These are phyloP conservation scores for Pavo muticus DNA, from an alignment of 2,113 vertebrate genomes.

Conservation along the genomic window DNA sequence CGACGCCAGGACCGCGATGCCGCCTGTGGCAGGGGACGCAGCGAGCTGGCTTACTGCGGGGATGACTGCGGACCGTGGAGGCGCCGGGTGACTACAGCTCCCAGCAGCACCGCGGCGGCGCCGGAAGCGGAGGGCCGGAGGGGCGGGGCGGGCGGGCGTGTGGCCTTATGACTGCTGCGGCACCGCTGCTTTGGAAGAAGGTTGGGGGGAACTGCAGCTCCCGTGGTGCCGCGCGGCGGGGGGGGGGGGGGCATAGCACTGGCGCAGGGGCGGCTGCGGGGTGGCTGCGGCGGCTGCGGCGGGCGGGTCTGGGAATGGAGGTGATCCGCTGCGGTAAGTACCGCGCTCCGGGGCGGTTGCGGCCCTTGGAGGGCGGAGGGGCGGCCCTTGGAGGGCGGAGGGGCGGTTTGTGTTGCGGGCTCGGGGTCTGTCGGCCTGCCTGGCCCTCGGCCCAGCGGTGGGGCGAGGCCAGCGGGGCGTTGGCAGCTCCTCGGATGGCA, in stretches of 20 bases:
- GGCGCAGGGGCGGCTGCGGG: neutral
- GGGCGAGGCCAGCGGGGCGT: too few species aligned
- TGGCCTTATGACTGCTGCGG: too few species aligned
- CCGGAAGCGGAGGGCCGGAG: too few species aligned
- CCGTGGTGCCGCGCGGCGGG: neutral
- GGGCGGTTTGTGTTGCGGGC: too few species aligned
- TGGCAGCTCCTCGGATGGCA: too few species aligned
- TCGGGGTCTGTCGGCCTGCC: too few species aligned
- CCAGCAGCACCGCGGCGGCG: neutral
- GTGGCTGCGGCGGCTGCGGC: conserved; percentile 21
- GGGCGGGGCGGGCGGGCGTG: too few species aligned
- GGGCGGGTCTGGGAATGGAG: neutral
- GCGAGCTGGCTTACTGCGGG: rapidly evolving
- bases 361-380: neutral
- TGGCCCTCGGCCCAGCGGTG: too few species aligned
- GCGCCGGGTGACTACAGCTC: neutral
- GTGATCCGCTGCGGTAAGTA: neutral
- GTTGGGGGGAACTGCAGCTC: neutral
- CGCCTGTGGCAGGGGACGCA: too few species aligned
- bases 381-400: neutral
- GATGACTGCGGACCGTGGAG: neutral
- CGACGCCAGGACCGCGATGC: neutral
- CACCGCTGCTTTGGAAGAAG: neutral
- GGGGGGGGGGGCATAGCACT: neutral
- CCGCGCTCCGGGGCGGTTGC: rapidly evolving